Evolutionary conservation across 2,797 vertebrate species (phyloP).

Genomic region (Gambusia yucatana): DNA sequence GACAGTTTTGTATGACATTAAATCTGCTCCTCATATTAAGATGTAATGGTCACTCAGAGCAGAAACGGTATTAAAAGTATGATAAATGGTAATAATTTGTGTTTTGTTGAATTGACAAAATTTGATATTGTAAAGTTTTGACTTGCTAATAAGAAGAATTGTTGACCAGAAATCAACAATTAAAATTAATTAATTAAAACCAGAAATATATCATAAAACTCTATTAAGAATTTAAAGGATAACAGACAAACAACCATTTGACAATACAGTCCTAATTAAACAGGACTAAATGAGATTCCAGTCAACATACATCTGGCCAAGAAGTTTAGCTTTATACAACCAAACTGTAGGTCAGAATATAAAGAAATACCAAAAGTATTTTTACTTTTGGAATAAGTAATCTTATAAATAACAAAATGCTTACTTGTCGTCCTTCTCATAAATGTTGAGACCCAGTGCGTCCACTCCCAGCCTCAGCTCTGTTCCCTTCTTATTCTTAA

Average conservation of each 20-base stretch:
- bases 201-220: not conserved
- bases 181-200: not conserved
- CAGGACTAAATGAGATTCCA: not conserved
- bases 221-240: not conserved
- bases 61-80: not conserved
- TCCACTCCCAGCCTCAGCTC: slow-evolving; percentile 96
- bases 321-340: slow-evolving; percentile 37
- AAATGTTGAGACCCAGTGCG: slow-evolving; percentile 95
- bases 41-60: not conserved
- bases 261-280: not conserved
- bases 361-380: slow-evolving; percentile 8
- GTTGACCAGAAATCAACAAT: not conserved
- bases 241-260: not conserved
- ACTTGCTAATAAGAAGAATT: not conserved
- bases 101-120: not conserved
- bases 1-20: not conserved
- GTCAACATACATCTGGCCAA: slow-evolving; percentile 30
- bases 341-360: slow-evolving; percentile 16
- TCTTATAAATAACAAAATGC: slow-evolving; percentile 10
- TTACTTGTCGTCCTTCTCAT: slow-evolving; percentile 96
- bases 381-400: not conserved
- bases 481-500: slow-evolving; percentile 98
- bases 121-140: not conserved
- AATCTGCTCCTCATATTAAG: not conserved
- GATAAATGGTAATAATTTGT: not conserved